Base-by-base conservation (phyloP, 2,888 invertebrate species). In the Phasia obesa region DNA sequence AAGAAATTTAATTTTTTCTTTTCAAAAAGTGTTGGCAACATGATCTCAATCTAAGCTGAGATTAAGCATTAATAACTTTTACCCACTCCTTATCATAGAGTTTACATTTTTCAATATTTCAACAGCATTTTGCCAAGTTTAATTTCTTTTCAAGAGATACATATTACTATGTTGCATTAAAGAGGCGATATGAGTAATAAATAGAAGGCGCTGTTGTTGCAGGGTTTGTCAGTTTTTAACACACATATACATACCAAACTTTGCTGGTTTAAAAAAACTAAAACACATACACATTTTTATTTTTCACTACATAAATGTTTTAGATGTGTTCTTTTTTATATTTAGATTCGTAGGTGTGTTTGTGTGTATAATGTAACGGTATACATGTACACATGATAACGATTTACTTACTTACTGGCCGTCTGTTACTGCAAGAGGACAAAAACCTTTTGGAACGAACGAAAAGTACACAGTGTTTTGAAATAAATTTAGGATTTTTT, bases 371-470 rank as follows among this genome's bases (percentile, higher is more conserved):
- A 35, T 60, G 44, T 57, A 47, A 57, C 9, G 42, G 44, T 60
- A 53, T 53, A 42, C 25, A 49, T 27, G 27, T 17, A 44, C 62
- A 62, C 35, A 75, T 57, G 35, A 53, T 60, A 55, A 71, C 57
- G 53, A 49, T 70, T 76, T 62, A 65, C 67, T 79, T 78, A 78
- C 71, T 78, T 73, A 73, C 73, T 73, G 23, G 44, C 42, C 74
- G 73, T 80, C 67, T 73, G 79, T 80, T 80, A 80, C 73, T 74
- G 79, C 25, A 60, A 67, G 59, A 83, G 79, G 83, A 79, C 83
- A 83, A 79, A 79, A 79, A 79, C 78, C 70, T 79, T 64, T 78
- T 70, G 23, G 6, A n/a, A 17, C n/a, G n/a, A 49, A 23, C 55
- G 27, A 67, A 44, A 21, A 67, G 17, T 60, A 62, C 62, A 53